Conservation (phyloP, 2,797 vertebrate genomes). For the Ambastaia sidthimunki region DNA sequence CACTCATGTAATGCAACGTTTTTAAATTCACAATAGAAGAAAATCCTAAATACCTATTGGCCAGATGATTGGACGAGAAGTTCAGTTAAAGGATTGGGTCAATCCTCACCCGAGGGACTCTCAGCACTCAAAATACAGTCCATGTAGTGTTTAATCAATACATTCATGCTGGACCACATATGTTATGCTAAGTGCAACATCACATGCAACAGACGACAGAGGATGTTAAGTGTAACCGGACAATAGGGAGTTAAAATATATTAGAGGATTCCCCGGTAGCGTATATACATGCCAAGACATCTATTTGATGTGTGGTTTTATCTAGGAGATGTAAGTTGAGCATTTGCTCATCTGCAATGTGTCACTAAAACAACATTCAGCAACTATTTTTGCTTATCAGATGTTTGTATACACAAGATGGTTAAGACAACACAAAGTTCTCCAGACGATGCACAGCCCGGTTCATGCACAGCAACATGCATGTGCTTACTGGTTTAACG, state of each 20-base stretch:
- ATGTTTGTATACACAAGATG: background rate
- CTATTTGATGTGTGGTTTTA: background rate
- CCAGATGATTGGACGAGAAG: background rate
- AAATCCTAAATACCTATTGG: background rate
- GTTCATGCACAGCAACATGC: background rate
- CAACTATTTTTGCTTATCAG: background rate
- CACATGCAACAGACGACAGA: background rate
- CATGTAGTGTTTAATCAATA: slow-evolving; percentile 27
- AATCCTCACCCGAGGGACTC: background rate
- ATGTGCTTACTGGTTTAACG: background rate
- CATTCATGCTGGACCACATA: background rate
- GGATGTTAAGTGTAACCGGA: slow-evolving; percentile 12
- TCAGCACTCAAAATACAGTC: slow-evolving; percentile 2
- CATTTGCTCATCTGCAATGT: background rate
- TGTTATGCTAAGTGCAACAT: slow-evolving; percentile 4
- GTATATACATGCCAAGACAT: background rate
- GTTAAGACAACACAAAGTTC: background rate
- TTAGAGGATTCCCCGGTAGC: background rate
- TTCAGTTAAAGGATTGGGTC: background rate
- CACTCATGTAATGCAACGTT: background rate
- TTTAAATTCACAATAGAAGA: background rate
- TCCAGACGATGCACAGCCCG: background rate
- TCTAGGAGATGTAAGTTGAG: background rate
- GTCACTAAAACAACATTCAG: background rate
- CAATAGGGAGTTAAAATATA: background rate